Evolutionary conservation across 2,888 invertebrate species (phyloP).

Genomic region (Coronaproctus castanopsis): DNA sequence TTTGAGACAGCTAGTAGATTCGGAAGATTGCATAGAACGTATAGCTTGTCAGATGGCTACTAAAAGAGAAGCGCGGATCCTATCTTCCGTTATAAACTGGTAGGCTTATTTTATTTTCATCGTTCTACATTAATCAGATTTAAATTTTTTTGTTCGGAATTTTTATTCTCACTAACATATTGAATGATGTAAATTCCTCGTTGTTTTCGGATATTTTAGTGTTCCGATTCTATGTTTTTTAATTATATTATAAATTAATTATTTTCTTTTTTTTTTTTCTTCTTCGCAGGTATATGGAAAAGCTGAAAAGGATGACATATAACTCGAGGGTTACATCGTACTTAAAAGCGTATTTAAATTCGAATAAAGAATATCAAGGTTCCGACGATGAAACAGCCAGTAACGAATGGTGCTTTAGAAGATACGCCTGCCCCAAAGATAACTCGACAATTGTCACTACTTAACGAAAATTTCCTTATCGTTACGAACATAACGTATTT

Average conservation of each 20-base stretch:
- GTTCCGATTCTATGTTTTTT: too few species aligned
- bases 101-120: too few species aligned
- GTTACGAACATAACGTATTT: too few species aligned
- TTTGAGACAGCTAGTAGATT: slow-evolving; percentile 10
- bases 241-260: too few species aligned
- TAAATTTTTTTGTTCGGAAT: too few species aligned
- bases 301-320: neutral
- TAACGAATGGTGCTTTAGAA: slow-evolving; percentile 2
- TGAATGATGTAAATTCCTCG: too few species aligned
- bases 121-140: too few species aligned
- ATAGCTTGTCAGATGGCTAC: slow-evolving; percentile 19
- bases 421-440: neutral
- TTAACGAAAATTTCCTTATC: too few species aligned
- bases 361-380: slow-evolving; percentile 4
- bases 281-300: slow-evolving; percentile 1
- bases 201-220: too few species aligned
- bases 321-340: neutral
- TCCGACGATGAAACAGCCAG: slow-evolving; percentile 1
- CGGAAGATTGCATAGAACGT: slow-evolving; percentile 17
- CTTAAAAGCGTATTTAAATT: slow-evolving; percentile 1
- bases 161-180: too few species aligned
- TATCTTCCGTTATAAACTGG: slow-evolving; percentile 13
- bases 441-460: neutral
- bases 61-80: slow-evolving; percentile 14
- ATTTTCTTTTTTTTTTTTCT: too few species aligned